A percentile compares a stretch with the other conserved stretches of the same genome.
Evolutionary conservation across 2,888 invertebrate species (phyloP).

Genomic region (Pollenia labialis): DNA sequence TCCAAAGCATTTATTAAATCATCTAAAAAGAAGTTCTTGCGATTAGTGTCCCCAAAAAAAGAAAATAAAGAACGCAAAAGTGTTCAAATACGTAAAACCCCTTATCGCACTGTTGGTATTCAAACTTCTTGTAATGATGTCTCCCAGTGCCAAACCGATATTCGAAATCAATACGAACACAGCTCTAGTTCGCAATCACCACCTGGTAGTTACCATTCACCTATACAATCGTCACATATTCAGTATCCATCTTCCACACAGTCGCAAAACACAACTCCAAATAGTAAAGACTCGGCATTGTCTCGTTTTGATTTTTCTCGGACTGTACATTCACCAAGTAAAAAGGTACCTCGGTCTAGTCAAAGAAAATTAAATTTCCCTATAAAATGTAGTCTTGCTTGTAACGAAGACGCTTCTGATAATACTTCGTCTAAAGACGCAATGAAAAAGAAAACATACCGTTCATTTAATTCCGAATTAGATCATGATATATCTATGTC

Average conservation of each 20-base stretch:
- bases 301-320: slow-evolving; percentile 81
- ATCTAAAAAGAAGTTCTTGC: slow-evolving; percentile 81
- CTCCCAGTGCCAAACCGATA: not conserved
- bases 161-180: not conserved
- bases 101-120: slow-evolving; percentile 79
- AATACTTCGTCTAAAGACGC: slow-evolving; percentile 30
- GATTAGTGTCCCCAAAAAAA: slow-evolving; percentile 81
- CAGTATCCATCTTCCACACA: slow-evolving; percentile 70
- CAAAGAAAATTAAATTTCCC: slow-evolving; percentile 79
- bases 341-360: slow-evolving; percentile 74
- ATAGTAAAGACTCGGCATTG: slow-evolving; percentile 26
- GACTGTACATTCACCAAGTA: slow-evolving; percentile 80
- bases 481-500: slow-evolving; percentile 81
- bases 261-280: slow-evolving; percentile 46
- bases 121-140: slow-evolving; percentile 79
- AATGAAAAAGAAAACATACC: slow-evolving; percentile 78
- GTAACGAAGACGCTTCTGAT: slow-evolving; percentile 22
- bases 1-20: slow-evolving; percentile 79
- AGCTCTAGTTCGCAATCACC: slow-evolving; percentile 78
- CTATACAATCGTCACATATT: slow-evolving; percentile 76
- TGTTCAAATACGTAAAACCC: slow-evolving; percentile 45
- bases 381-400: slow-evolving; percentile 36
- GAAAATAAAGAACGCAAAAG: slow-evolving; percentile 71
- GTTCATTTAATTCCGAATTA: slow-evolving; percentile 81
- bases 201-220: slow-evolving; percentile 82